These are phyloP conservation scores for Leptopilina syphax DNA, from an alignment of 2,888 invertebrate species.

Conservation along the genomic window DNA sequence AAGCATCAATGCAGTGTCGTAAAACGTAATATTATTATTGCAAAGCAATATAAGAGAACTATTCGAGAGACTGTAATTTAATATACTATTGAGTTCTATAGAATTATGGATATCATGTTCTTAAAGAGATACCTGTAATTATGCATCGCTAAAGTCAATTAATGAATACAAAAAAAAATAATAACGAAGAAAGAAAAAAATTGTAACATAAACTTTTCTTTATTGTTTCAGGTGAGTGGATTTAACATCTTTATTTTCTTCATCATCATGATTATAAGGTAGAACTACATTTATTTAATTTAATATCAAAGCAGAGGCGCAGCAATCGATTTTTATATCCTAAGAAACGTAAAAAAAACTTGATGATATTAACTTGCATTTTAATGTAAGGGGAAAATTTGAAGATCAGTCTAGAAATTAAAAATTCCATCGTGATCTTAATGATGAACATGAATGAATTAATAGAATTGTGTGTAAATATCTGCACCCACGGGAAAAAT, in stretches of 20 bases:
- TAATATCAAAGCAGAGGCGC: neutral
- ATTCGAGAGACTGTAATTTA: neutral
- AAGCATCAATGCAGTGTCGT: neutral
- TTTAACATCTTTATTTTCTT: neutral
- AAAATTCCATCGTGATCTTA: conserved; percentile 5
- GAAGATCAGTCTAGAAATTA: neutral
- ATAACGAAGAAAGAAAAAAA: neutral
- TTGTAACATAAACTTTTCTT: neutral
- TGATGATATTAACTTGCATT: too few species aligned
- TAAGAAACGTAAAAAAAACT: too few species aligned
- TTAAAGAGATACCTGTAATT: conserved; percentile 1
- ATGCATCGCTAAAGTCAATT: conserved; percentile 9
- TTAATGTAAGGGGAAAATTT: too few species aligned
- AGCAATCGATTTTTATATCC: too few species aligned
- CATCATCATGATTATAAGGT: neutral
- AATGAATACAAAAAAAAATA: neutral
- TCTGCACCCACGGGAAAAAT: conserved; percentile 47
- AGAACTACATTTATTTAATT: neutral
- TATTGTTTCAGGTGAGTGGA: conserved; percentile 22
- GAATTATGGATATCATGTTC: conserved; percentile 20
- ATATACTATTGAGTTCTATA: neutral
- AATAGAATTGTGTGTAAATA: conserved; percentile 51
- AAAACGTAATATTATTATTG: conserved; percentile 17
- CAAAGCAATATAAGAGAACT: neutral
- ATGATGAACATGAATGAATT: conserved; percentile 31